phyloP scores from a whole-genome alignment of 2,888 invertebrate genomes.

The Lasius platythorax region DNA sequence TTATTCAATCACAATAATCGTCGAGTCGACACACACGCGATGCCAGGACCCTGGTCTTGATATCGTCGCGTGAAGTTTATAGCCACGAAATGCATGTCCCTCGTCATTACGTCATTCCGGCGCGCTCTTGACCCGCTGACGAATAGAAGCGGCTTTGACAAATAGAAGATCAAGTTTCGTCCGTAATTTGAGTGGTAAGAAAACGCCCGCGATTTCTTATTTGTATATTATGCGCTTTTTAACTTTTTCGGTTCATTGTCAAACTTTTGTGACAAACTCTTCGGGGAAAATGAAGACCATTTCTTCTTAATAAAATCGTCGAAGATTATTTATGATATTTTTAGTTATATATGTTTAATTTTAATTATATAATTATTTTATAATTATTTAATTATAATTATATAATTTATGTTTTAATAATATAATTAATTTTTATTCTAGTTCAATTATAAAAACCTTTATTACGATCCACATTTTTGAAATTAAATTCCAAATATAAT shows the following conservation, averaged over 20 bases:
- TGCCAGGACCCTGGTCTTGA: conserved; percentile 33
- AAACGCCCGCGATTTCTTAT: not conserved
- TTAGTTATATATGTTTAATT: not conserved
- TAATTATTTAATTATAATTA: no score
- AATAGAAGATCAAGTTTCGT: conserved; percentile 51
- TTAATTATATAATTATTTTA: not conserved
- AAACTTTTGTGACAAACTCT: not conserved
- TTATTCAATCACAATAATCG: not conserved
- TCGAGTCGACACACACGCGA: conserved; percentile 24
- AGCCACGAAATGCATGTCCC: conserved; percentile 17
- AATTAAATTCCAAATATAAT: not conserved
- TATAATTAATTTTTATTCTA: not conserved
- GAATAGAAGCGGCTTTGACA: conserved; percentile 26
- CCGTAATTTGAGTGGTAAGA: conserved; percentile 49
- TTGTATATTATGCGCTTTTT: not conserved
- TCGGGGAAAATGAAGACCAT: not conserved
- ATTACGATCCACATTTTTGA: not conserved
- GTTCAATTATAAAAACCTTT: not conserved
- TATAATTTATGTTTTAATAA: no score
- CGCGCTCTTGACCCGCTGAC: conserved; percentile 68
- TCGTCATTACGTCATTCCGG: conserved; percentile 49
- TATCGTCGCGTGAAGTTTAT: conserved; percentile 28
- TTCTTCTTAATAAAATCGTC: not conserved
- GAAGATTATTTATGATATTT: not conserved
- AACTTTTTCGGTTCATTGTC: not conserved